phyloP scores from a whole-genome alignment of 2,113 vertebrate species.

The Cyanoliseus patagonus region DNA sequence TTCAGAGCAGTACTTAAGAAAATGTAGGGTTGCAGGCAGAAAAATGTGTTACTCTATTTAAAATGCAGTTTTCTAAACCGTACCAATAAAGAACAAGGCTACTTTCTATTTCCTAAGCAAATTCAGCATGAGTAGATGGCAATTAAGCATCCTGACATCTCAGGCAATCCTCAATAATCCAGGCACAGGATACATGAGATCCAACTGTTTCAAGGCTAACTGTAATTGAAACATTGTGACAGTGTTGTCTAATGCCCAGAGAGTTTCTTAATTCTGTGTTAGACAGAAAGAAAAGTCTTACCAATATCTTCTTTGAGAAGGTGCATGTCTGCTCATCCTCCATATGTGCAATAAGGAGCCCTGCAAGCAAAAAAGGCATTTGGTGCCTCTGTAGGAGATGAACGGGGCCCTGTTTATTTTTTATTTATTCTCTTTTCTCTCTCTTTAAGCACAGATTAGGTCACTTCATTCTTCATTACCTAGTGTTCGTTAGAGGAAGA shows the following conservation, averaged over 20 bases:
- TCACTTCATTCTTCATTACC: not conserved
- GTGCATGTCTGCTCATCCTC: slow-evolving; percentile 58
- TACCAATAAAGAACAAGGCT: not conserved
- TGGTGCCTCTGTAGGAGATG: slow-evolving; percentile 55
- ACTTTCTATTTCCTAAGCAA: not conserved
- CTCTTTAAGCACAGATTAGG: not conserved
- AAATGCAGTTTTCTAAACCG: not conserved
- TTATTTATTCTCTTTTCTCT: not conserved
- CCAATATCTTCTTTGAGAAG: slow-evolving; percentile 63
- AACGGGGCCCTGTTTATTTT: not conserved
- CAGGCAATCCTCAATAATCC: not conserved
- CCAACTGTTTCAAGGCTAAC: not conserved
- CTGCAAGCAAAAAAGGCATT: slow-evolving; percentile 69
- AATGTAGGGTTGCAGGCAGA: not conserved
- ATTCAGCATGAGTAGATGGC: not conserved
- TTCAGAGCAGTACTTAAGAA: not conserved
- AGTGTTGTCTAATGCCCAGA: not conserved
- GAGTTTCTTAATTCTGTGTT: not conserved
- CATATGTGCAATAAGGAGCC: slow-evolving; percentile 40
- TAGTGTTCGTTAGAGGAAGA: not conserved
- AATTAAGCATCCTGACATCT: not conserved
- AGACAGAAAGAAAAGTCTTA: slow-evolving; percentile 63
- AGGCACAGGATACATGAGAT: not conserved
- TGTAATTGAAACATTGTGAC: not conserved
- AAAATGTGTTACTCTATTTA: not conserved